Evolutionary conservation across 2,888 invertebrate species (phyloP).

Genomic region (Cabera pusaria): DNA sequence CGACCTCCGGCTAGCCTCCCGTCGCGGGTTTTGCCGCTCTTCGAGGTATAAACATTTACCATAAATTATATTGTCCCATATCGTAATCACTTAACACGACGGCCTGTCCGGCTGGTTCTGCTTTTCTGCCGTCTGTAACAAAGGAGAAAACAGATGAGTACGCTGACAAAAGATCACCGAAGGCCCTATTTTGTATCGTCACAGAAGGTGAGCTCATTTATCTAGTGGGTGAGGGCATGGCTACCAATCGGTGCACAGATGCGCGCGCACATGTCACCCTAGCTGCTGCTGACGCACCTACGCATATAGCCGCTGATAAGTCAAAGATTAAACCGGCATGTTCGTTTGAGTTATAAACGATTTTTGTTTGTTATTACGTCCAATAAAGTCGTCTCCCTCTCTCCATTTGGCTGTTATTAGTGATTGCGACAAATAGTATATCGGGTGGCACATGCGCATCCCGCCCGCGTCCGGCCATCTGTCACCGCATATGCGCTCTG

Average conservation of each 20-base stretch:
- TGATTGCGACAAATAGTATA: slow-evolving; percentile 69
- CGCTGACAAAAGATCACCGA: slow-evolving; percentile 9
- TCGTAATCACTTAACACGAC: slow-evolving; percentile 67
- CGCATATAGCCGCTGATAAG: slow-evolving; percentile 39
- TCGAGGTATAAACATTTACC: slow-evolving; percentile 71
- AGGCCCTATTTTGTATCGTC: slow-evolving; percentile 31
- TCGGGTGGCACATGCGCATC: slow-evolving; percentile 68
- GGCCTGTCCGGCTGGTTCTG: slow-evolving; percentile 85
- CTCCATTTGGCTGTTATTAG: slow-evolving; percentile 53
- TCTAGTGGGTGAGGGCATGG: slow-evolving; percentile 40
- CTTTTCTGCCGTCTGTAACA: slow-evolving; percentile 86
- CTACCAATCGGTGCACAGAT: slow-evolving; percentile 67
- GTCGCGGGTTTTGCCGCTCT: slow-evolving; percentile 41
- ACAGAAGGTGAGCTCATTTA: slow-evolving; percentile 52
- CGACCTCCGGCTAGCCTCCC: slow-evolving; percentile 38
- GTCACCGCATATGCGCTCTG: slow-evolving; percentile 74
- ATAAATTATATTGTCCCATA: slow-evolving; percentile 71
- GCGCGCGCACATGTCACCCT: slow-evolving; percentile 64
- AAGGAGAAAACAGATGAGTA: slow-evolving; percentile 54
- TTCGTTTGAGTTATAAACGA: slow-evolving; percentile 22
- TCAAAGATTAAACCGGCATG: slow-evolving; percentile 29
- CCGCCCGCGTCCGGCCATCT: slow-evolving; percentile 76
- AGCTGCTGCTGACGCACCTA: slow-evolving; percentile 36
- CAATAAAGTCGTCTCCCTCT: slow-evolving; percentile 42
- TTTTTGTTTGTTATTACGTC: slow-evolving; percentile 40